These are phyloP conservation scores for Palloptera scutellata DNA, from an alignment of 2,888 invertebrate genomes.

Conservation along the genomic window DNA sequence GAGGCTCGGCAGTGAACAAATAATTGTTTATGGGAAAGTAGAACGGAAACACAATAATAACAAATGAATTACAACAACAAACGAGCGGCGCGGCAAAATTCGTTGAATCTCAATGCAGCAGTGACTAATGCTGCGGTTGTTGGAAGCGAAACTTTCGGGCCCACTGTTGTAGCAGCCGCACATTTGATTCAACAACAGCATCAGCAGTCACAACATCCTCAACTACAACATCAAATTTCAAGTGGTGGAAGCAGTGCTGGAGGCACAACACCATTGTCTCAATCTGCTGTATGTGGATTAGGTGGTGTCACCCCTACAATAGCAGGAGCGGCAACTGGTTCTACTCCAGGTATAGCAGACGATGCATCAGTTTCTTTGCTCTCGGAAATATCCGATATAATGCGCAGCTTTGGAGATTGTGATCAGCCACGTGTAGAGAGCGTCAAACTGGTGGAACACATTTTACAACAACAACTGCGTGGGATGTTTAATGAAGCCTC, in stretches of 20 bases:
- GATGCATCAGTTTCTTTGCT: constrained; percentile 50
- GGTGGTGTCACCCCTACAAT: constrained; percentile 9
- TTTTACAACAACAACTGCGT: constrained; percentile 82
- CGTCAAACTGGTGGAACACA: constrained; percentile 83
- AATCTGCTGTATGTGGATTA: constrained; percentile 3
- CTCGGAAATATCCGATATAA: constrained; percentile 81
- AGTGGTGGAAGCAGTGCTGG: constrained; percentile 20
- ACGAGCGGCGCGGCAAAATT: constrained; percentile 52
- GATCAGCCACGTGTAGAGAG: constrained; percentile 82
- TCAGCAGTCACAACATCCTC: constrained; percentile 33
- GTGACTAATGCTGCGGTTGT: constrained; percentile 35
- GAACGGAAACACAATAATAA: constrained; percentile 14
- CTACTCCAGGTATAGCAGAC: constrained; percentile 20
- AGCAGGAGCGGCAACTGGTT: constrained; percentile 7
- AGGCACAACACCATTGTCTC: not conserved
- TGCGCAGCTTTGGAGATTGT: constrained; percentile 94
- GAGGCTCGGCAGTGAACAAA: no score
- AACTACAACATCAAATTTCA: constrained; percentile 22
- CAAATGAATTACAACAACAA: constrained; percentile 42
- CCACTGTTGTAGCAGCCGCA: constrained; percentile 39
- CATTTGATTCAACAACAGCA: constrained; percentile 38
- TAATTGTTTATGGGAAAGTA: not conserved
- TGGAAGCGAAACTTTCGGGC: constrained; percentile 39
- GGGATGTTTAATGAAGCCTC: constrained; percentile 79
- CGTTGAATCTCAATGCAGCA: constrained; percentile 38